These are phyloP conservation scores for Muscicapa adusta DNA, from an alignment of 2,113 vertebrate species.

Conservation along the genomic window DNA sequence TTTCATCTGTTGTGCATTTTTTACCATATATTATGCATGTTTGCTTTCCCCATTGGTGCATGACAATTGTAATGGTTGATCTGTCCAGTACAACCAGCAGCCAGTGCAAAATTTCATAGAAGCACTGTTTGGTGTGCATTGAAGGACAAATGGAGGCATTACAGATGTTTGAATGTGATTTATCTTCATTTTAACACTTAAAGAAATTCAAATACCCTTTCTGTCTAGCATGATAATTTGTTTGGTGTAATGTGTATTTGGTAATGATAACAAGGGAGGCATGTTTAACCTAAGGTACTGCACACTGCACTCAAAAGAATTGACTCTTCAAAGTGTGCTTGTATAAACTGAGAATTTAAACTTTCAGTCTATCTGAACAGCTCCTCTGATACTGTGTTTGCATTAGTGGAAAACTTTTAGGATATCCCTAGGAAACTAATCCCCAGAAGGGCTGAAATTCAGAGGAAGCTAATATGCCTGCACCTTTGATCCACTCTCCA, in stretches of 20 bases:
- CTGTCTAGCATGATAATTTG: background rate
- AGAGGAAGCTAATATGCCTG: conserved; percentile 12
- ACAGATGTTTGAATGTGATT: background rate
- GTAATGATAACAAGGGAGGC: conserved; percentile 10
- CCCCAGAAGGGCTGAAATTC: conserved; percentile 20
- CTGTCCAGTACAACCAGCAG: background rate
- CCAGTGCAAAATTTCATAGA: background rate
- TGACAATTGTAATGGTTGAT: background rate
- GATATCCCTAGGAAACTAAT: conserved; percentile 30
- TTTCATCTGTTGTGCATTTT: background rate
- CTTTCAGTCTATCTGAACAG: background rate
- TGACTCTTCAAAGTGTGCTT: background rate
- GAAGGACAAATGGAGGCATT: background rate
- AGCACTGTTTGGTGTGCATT: background rate
- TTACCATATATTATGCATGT: background rate
- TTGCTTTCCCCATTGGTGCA: background rate
- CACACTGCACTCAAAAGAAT: conserved; percentile 11
- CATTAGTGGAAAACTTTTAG: conserved; percentile 29
- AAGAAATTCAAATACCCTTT: background rate
- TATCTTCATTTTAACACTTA: background rate
- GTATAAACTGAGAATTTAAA: conserved; percentile 32
- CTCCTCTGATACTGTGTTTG: background rate
- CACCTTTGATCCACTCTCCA: conserved; percentile 16
- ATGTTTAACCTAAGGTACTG: background rate
- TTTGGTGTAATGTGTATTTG: background rate